A percentile compares a stretch with the other conserved stretches of the same genome.
Conservation (phyloP, 2,113 vertebrate genomes). For the Ciconia boyciana region DNA sequence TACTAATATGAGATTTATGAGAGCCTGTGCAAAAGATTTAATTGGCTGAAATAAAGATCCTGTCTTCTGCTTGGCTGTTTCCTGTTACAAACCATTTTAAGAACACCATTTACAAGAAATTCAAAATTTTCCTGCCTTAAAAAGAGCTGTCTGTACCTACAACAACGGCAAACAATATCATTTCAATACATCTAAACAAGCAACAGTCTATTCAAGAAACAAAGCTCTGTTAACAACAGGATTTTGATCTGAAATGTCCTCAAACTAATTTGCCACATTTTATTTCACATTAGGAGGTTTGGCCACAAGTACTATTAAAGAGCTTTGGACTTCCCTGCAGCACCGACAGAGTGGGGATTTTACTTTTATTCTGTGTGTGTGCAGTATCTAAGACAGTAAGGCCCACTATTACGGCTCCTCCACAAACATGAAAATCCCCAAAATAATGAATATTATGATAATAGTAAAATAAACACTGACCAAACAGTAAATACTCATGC, state of each 20-base stretch:
- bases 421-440: neutral
- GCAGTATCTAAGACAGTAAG: neutral
- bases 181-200: neutral
- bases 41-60: neutral
- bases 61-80: neutral
- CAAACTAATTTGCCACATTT: neutral
- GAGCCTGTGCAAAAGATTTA: neutral
- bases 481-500: neutral
- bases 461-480: neutral
- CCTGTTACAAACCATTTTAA: neutral
- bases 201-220: neutral
- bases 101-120: neutral
- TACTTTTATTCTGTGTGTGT: neutral
- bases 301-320: neutral
- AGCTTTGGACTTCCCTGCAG: neutral
- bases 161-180: neutral
- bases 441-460: neutral
- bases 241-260: neutral
- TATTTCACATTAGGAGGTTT: neutral
- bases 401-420: neutral
- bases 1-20: neutral
- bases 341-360: fast-evolving
- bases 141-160: neutral
- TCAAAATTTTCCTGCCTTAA: neutral
- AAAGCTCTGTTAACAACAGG: neutral